phyloP scores from a whole-genome alignment of 2,113 vertebrate species.

The Perca fluviatilis region DNA sequence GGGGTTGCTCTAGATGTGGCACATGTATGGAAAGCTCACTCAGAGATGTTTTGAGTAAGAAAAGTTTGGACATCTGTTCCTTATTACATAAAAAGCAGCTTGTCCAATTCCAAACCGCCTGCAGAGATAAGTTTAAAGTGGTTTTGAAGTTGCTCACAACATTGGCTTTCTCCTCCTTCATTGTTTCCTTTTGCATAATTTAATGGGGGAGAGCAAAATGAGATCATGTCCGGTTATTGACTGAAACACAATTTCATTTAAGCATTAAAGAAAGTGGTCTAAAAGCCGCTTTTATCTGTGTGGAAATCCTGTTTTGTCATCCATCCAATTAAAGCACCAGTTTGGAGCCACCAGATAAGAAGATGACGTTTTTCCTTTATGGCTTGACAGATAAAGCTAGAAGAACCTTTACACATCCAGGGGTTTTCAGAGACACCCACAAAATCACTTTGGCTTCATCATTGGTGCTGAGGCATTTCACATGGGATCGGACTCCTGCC shows the following conservation, averaged over 20 bases:
- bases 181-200: conserved; percentile 55
- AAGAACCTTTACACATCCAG: conserved; percentile 32
- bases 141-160: conserved; percentile 63
- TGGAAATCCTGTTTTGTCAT: conserved; percentile 41
- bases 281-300: conserved; percentile 27
- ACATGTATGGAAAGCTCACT: conserved; percentile 58
- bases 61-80: conserved; percentile 73
- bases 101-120: conserved; percentile 66
- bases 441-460: conserved; percentile 66
- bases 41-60: conserved; percentile 51
- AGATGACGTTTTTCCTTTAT: background rate
- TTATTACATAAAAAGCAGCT: conserved; percentile 59
- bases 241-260: conserved; percentile 19
- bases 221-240: conserved; percentile 41
- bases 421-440: conserved; percentile 59
- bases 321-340: conserved; percentile 25
- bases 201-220: conserved; percentile 44
- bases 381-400: conserved; percentile 33
- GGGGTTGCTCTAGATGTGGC: conserved; percentile 46
- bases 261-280: conserved; percentile 16
- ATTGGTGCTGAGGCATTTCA: conserved; percentile 51
- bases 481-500: conserved; percentile 60
- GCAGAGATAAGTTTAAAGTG: conserved; percentile 72
- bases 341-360: conserved; percentile 17
- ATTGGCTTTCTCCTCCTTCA: conserved; percentile 41